Evolutionary conservation across 2,113 vertebrate species (phyloP).

Genomic region (Actenoides hombroni): DNA sequence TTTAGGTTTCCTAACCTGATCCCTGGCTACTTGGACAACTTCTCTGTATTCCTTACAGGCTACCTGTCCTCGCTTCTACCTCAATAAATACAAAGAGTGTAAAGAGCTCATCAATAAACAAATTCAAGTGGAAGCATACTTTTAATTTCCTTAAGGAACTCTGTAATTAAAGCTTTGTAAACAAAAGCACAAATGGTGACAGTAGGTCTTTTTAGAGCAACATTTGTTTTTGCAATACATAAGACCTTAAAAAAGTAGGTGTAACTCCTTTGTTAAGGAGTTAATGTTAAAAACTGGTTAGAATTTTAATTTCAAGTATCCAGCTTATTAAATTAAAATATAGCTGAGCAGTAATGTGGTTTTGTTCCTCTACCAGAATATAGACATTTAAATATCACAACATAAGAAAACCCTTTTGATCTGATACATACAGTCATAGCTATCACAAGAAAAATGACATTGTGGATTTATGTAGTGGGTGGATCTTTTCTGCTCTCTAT

Average conservation of each 20-base stretch:
- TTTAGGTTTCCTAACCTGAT: background rate
- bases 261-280: background rate
- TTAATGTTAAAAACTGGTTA: background rate
- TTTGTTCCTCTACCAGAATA: background rate
- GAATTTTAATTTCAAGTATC: background rate
- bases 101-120: background rate
- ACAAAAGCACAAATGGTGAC: background rate
- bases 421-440: background rate
- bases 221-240: background rate
- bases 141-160: background rate
- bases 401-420: background rate
- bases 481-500: background rate
- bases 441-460: background rate
- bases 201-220: background rate
- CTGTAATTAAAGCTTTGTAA: background rate
- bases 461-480: background rate
- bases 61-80: background rate
- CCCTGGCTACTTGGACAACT: background rate
- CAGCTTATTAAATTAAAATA: background rate
- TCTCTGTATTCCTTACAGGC: background rate
- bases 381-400: background rate
- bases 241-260: background rate
- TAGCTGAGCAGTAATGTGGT: background rate
- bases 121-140: background rate
- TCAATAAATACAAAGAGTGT: rapidly evolving